Conservation (phyloP, 2,888 invertebrate genomes). For the Tromatobia lineatoria region DNA sequence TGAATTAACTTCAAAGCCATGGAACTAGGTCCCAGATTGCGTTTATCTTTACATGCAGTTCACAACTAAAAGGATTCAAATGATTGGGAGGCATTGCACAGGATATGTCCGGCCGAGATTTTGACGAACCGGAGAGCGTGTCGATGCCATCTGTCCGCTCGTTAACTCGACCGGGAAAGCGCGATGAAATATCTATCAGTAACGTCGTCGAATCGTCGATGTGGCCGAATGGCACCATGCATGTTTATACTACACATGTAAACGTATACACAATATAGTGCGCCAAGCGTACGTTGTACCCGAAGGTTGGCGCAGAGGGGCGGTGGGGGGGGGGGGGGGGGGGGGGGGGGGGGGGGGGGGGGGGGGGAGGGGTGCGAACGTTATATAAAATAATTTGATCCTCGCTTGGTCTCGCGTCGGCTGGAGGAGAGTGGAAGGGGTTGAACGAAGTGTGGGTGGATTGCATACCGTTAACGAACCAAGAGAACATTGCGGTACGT, state of each 20-base stretch:
- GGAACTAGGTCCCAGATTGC: background rate
- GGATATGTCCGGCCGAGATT: conserved; percentile 22
- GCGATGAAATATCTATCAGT: conserved; percentile 64
- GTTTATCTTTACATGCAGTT: background rate
- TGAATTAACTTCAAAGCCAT: background rate
- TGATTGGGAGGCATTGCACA: conserved; percentile 26
- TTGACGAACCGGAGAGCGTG: conserved; percentile 44
- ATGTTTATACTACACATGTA: conserved; percentile 14
- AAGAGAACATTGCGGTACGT: conserved; percentile 34
- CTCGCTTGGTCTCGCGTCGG: conserved; percentile 8
- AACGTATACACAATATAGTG: background rate
- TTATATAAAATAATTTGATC: conserved; percentile 56
- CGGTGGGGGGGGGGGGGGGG: too few relatives aligned
- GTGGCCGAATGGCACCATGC: conserved; percentile 3
- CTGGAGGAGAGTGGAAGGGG: background rate
- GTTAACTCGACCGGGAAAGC: conserved; percentile 52
- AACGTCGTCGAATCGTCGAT: conserved; percentile 35
- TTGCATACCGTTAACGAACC: conserved; percentile 56
- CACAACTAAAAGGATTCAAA: conserved; percentile 11
- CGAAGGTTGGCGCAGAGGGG: background rate
- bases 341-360: too few relatives aligned
- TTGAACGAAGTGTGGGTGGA: conserved; percentile 25
- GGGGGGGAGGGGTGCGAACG: conserved; percentile 41
- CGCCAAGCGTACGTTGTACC: conserved; percentile 24
- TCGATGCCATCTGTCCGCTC: conserved; percentile 60